A percentile compares a stretch with the other conserved stretches of the same genome.
Conservation (phyloP, 1,140 invertebrate genomes). For the Camponotus pennsylvanicus region DNA sequence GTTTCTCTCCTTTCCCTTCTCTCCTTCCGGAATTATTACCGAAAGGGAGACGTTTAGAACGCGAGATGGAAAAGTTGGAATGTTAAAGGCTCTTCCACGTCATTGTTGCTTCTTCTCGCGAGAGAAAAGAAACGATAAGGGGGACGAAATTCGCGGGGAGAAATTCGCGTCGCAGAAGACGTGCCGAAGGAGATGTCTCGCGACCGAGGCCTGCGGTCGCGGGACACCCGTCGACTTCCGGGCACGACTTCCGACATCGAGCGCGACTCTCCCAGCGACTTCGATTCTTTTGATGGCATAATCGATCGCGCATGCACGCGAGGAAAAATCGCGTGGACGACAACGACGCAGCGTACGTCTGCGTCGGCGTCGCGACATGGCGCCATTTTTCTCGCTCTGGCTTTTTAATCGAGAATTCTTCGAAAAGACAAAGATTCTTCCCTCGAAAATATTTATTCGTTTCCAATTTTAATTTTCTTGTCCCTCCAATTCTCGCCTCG, state of each 20-base stretch:
- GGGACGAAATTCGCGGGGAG: slow-evolving; percentile 27
- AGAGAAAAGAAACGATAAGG: background rate
- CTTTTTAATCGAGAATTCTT: background rate
- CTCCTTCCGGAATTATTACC: too few species aligned
- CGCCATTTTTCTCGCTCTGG: background rate
- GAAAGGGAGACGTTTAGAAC: background rate
- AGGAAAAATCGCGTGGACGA: slow-evolving; percentile 20
- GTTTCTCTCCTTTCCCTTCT: too few species aligned
- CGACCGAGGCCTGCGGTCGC: slow-evolving; percentile 85
- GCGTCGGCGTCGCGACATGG: slow-evolving; percentile 50
- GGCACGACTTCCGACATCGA: slow-evolving; percentile 65
- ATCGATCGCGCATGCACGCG: background rate
- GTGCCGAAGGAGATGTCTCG: slow-evolving; percentile 79
- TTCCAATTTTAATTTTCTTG: background rate
- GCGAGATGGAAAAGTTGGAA: background rate
- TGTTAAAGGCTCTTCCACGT: background rate
- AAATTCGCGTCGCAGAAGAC: slow-evolving; percentile 60
- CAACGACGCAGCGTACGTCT: slow-evolving; percentile 82
- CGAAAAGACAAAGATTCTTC: background rate
- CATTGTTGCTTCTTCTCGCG: background rate
- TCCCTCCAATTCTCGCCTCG: background rate
- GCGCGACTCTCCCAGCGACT: slow-evolving; percentile 52
- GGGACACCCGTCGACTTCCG: slow-evolving; percentile 77
- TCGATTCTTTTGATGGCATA: background rate
- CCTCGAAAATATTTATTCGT: background rate